Conservation (phyloP, 2,113 vertebrate species). For the Ailuropoda melanoleuca region DNA sequence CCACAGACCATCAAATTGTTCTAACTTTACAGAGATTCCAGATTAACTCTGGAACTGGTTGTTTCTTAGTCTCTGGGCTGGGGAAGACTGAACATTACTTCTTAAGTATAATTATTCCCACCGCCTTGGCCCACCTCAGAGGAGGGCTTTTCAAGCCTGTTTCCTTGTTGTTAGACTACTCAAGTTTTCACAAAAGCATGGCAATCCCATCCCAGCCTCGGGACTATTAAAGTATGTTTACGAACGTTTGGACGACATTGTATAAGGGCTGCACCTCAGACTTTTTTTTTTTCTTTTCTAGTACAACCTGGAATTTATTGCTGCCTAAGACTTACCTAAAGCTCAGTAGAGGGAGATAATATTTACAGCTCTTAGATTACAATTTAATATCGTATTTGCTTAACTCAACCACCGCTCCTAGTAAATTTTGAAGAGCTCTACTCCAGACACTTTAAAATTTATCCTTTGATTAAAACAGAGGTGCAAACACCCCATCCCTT, state of each 20-base stretch:
- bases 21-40: background rate
- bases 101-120: background rate
- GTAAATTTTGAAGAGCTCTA: background rate
- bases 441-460: background rate
- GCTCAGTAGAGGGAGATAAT: background rate
- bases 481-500: background rate
- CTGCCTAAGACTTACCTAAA: background rate
- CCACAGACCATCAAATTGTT: background rate
- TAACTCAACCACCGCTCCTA: background rate
- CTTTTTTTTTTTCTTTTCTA: background rate
- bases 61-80: background rate
- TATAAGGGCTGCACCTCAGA: background rate
- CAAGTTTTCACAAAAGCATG: background rate
- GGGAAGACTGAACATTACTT: background rate
- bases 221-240: background rate
- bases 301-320: background rate
- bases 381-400: background rate
- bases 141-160: background rate
- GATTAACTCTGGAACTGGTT: background rate
- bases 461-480: background rate
- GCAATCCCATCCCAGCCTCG: background rate
- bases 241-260: background rate
- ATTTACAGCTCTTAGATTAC: background rate
- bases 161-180: background rate
- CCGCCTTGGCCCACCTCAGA: background rate